Evolutionary conservation across 1,140 invertebrate species (phyloP), one percentile per base, ranked within the genome.

Genomic region (Bombyx mori): DNA sequence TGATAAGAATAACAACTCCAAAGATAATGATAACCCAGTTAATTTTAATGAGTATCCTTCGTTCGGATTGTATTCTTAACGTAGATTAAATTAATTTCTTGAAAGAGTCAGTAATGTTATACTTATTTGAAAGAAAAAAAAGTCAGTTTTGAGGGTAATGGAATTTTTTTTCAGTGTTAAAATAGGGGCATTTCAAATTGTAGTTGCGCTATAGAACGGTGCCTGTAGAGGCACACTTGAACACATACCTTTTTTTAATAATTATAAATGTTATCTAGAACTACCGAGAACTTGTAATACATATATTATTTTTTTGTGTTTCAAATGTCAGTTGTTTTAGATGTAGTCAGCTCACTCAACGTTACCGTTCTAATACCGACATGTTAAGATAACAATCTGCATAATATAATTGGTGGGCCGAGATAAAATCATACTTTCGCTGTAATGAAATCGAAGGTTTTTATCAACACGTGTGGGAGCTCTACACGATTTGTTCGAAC

Each of bases 1-100:
- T 79, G 77, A 82, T 82, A 81, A 82, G 71, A 62, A 56, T 67
- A 73, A 80, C 72, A 79, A 62, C 26, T 35, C 26, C 26, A 26
- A 49, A 8, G 12, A 54, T 54, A 54, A 45, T 22, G 44, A 12
- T 22, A 18, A 8, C 18, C 12, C 43, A 54, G 44, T 54, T 54
- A 44, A 42, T 43, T 8, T 46, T 22, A 22, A 44, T 12, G 8
- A 22, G 44, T 45, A 3, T 54, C 44, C 26, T 45, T 46, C 6
- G 45, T 22, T 2, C 26, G 26, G 12, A 35, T 35, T 5, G 26
- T 35, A 35, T 35, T 35, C 26, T 35, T 35, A 35, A 35, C 26
- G 26, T 35, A 35, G 2, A 1, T 35, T 3, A 35, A 35, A 35
- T 5, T 35, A 35, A 35, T 18, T 18, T 18, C 12, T 18, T 35